Evolutionary conservation across 2,888 invertebrate genomes (phyloP), one percentile per base, ranked within the genome.

Genomic region (Philereme transversata): DNA sequence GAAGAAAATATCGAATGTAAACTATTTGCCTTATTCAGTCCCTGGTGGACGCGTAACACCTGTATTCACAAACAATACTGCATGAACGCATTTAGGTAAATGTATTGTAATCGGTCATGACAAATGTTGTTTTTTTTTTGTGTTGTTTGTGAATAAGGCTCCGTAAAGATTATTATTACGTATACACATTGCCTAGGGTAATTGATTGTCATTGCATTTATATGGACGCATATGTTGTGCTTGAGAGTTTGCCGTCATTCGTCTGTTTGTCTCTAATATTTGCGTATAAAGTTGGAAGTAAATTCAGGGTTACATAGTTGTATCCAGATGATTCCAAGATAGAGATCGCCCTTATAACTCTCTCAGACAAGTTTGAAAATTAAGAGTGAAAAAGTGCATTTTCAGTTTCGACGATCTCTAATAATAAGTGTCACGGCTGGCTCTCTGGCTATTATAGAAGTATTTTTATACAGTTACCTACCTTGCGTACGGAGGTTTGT

Each of bases 401-500:
- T 22, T 22, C 22, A 22, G 22, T 22, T 22, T 3, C 1, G 22
- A 22, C n/a, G n/a, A 22, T 22, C 22, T 22, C 22, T 22, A 45
- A 11, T 33, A 9, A 5, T 5, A 22, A 41, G 22, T 51, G 5
- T 11, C 47, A n/a, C 6, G 49, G 51, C 49, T 22, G 35, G 4
- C 61, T 52, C 52, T 60, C 38, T 9, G 9, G 6, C 38, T 59
- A 56, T 51, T 38, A 49, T 60, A 60, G 59, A 65, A 53, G 56
- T 65, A 65, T 63, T 68, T 68, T 68, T 68, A 63, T 64, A 67
- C 56, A 60, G 66, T 69, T 67, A 65, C 66, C 64, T 64, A 64
- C 57, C 46, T 45, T 22, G 22, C 22, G 51, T 62, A 40, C 38
- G 57, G 58, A 57, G 62, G 51, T 58, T 53, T 44, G 45, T 54